phyloP scores from a whole-genome alignment of 2,888 invertebrate species.

The Sarcophaga subvicina region DNA sequence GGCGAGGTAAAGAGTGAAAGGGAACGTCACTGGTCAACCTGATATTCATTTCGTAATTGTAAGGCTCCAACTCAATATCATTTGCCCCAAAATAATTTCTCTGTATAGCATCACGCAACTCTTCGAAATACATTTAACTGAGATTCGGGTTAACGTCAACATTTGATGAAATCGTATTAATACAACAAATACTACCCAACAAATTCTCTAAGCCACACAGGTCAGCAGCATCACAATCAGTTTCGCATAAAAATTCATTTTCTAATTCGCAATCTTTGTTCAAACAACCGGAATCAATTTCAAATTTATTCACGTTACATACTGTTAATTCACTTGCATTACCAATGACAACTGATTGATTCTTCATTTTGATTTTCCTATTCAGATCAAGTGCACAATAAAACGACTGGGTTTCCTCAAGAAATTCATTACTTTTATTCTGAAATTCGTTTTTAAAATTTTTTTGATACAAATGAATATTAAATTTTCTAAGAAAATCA shows the following conservation, averaged over 20 bases:
- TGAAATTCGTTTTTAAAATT: not conserved
- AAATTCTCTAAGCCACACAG: not conserved
- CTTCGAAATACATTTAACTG: not conserved
- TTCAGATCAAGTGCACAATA: slow-evolving; percentile 20
- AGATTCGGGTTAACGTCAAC: slow-evolving; percentile 7
- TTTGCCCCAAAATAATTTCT: not conserved
- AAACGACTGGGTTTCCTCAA: slow-evolving; percentile 9
- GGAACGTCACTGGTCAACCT: too few species aligned
- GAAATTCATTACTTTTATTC: slow-evolving; percentile 26
- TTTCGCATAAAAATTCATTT: not conserved
- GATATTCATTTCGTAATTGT: too few species aligned
- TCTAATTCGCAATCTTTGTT: not conserved
- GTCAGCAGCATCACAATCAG: slow-evolving; percentile 7
- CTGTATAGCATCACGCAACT: not conserved
- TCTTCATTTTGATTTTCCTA: not conserved
- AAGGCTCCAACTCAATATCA: not conserved
- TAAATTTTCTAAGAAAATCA: slow-evolving; percentile 48
- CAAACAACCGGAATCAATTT: not conserved
- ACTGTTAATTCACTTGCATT: not conserved
- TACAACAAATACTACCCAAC: not conserved
- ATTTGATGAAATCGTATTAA: not conserved
- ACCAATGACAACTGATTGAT: slow-evolving; percentile 33
- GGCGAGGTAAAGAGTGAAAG: not conserved
- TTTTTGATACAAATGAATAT: slow-evolving; percentile 43
- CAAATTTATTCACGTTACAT: not conserved